These are phyloP conservation scores for Halichoerus grypus DNA, from an alignment of 2,113 vertebrate genomes.

Conservation along the genomic window DNA sequence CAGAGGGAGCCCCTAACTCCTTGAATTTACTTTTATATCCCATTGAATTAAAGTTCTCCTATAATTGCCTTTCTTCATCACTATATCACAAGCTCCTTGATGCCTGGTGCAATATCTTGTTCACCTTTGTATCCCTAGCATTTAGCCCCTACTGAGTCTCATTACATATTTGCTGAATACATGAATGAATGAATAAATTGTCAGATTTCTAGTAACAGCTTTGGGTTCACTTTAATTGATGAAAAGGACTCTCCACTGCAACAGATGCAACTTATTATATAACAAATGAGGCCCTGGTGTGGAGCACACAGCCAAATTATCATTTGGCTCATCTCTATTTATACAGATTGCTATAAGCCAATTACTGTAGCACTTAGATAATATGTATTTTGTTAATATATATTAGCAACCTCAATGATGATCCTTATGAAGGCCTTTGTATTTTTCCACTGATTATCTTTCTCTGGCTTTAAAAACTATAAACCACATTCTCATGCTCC, in stretches of 20 bases:
- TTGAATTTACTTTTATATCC: neutral
- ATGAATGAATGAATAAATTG: neutral
- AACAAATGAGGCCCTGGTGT: neutral
- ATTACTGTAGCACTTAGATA: neutral
- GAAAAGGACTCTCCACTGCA: neutral
- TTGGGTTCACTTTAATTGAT: neutral
- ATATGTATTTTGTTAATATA: neutral
- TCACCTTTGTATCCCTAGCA: neutral
- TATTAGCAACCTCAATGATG: neutral
- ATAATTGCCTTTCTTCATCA: neutral
- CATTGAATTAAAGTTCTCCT: neutral
- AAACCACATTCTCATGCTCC: neutral
- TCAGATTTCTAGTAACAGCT: neutral
- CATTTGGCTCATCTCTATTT: conserved; percentile 38
- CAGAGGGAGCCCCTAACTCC: neutral
- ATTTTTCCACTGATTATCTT: neutral
- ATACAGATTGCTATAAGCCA: neutral
- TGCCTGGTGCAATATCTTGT: neutral
- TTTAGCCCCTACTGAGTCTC: neutral
- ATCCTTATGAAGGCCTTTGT: neutral
- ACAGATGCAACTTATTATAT: conserved; percentile 6
- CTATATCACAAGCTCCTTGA: neutral
- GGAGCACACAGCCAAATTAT: neutral
- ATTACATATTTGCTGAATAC: neutral
- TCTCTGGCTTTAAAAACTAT: conserved; percentile 19